Percentiles rank a stretch among this genome's conserved stretches.
Conservation (phyloP, 1,140 invertebrate genomes). For the Euura saliciscinereae region DNA sequence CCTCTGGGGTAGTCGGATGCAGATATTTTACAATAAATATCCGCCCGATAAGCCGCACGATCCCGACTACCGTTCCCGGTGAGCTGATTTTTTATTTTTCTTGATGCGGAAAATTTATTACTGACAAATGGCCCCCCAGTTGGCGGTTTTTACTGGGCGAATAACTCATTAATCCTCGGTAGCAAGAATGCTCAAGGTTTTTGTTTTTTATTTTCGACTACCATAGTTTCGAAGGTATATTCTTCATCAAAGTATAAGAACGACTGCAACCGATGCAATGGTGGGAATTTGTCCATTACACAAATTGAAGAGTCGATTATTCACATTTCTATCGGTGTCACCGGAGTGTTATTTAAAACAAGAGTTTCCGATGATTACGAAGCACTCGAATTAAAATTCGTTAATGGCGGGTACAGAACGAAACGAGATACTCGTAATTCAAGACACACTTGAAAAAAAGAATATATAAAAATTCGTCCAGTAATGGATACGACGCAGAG, state of each 20-base stretch:
- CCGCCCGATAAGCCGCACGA: conserved; percentile 46
- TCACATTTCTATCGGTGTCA: too few relatives aligned
- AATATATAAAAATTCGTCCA: too few relatives aligned
- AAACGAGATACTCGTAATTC: too few relatives aligned
- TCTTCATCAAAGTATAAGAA: too few relatives aligned
- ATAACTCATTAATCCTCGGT: conserved; percentile 53
- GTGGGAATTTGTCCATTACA: too few relatives aligned
- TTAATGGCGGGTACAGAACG: too few relatives aligned
- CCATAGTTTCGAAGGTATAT: not conserved
- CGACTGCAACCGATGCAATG: too few relatives aligned
- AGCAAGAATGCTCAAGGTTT: conserved; percentile 31
- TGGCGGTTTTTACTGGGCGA: conserved; percentile 41
- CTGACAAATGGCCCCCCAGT: conserved; percentile 42
- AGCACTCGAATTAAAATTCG: too few relatives aligned
- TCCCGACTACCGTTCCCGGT: conserved; percentile 21
- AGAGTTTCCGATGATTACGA: too few relatives aligned
- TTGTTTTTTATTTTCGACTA: not conserved
- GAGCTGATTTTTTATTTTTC: conserved; percentile 43
- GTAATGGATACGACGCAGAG: too few relatives aligned
- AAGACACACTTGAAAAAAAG: too few relatives aligned
- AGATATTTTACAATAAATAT: conserved; percentile 51
- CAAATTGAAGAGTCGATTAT: conserved; percentile 12
- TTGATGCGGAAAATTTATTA: conserved; percentile 40
- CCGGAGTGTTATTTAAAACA: too few relatives aligned
- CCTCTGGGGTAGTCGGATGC: conserved; percentile 22